Base-by-base conservation (phyloP, 2,113 vertebrate genomes). In the Sebastes fasciatus region DNA sequence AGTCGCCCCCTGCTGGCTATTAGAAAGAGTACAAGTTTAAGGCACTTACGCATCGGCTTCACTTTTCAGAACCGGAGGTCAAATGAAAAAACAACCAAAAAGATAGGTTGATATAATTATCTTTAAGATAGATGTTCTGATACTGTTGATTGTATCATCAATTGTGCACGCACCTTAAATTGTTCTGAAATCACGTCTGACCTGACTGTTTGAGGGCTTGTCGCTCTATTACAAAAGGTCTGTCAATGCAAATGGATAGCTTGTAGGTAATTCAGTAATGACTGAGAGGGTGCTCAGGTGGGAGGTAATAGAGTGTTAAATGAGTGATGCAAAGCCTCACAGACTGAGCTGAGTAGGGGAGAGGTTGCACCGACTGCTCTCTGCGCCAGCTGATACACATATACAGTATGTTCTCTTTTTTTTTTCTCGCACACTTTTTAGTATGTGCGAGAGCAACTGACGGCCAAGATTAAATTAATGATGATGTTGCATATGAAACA, bases 221-320 rank as follows among this genome's bases (percentile, higher is more conserved):
- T 70, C 10, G 48, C 68, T 76, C 6, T 4, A 81, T 79, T 75
- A 74, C 57, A 81, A 74, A 81, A 70, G 61, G 74, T 81, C 51
- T 87, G 87, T 88, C 86, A 85, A 72, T 66, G 80, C 83, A 89
- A 92, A 92, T 89, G 83, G 88, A 89, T 88, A 63, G 88, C 90
- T 87, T 86, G 79, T 83, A 83, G 83, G 83, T 91, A 91, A 90
- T 91, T 89, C 80, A 57, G 84, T 88, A 93, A 94, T 92, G 92
- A 90, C 86, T 77, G 71, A 66, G 80, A 64, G 82, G 75, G 85
- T 88, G 83, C 89, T 91, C 90, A 92, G 90, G 89, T 93, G 93
- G 86, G 78, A 90, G 51, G 84, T 92, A 93, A 93, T 93, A 86
- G 83, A 89, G 80, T 88, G 88, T 88, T 92, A 94, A 93, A 92